Conservation (phyloP, 2,113 vertebrate species). For the Ploceus nigricollis region DNA sequence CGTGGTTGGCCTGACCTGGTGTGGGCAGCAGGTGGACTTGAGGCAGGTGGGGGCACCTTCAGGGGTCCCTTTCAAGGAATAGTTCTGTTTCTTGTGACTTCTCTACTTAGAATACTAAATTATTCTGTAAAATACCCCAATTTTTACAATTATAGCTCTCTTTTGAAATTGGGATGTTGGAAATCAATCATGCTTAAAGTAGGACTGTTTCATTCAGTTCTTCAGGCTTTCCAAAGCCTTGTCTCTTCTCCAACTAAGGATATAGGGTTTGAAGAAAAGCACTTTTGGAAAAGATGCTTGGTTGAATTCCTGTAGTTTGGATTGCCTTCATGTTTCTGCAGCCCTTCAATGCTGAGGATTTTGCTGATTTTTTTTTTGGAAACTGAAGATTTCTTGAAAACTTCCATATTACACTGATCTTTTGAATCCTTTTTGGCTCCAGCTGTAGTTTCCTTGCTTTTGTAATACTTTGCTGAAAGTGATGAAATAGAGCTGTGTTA, state of each 20-base stretch:
- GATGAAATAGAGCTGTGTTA: not conserved
- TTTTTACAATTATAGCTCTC: not conserved
- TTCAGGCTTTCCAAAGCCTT: not conserved
- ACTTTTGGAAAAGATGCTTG: not conserved
- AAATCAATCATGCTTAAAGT: not conserved
- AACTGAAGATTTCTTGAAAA: not conserved
- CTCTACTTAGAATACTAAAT: not conserved
- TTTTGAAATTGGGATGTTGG: not conserved
- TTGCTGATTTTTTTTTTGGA: not conserved
- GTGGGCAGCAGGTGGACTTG: not conserved
- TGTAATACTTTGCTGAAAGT: not conserved
- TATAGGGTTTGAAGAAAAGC: not conserved
- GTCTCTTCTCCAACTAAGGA: not conserved
- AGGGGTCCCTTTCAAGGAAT: not conserved
- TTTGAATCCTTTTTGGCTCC: not conserved
- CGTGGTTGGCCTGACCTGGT: fast-evolving
- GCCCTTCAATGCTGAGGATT: not conserved
- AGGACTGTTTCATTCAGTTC: not conserved
- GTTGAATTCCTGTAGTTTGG: not conserved
- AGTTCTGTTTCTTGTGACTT: not conserved
- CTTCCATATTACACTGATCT: not conserved
- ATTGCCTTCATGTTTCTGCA: not conserved
- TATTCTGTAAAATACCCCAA: not conserved
- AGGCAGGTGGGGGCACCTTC: not conserved
- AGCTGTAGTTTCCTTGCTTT: not conserved